Percentiles rank a stretch among this genome's conserved stretches.
Evolutionary conservation across 2,888 invertebrate species (phyloP).

Genomic region (Archips xylosteana): DNA sequence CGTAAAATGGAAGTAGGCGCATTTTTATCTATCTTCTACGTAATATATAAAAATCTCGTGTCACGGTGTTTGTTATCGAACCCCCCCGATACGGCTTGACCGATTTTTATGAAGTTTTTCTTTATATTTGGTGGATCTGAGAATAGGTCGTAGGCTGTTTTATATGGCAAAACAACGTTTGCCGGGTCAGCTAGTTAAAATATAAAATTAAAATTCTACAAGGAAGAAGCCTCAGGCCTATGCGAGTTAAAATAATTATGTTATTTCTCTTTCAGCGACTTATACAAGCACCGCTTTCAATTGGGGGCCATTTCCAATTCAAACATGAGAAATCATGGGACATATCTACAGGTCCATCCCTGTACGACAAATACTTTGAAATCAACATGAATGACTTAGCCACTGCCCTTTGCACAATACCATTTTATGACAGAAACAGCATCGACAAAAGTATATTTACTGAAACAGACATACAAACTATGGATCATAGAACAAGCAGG

Average conservation of each 20-base stretch:
- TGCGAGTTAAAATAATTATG: neutral
- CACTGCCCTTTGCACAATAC: slow-evolving; percentile 70
- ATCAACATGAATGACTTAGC: slow-evolving; percentile 72
- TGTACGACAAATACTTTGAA: slow-evolving; percentile 79
- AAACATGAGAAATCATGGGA: slow-evolving; percentile 84
- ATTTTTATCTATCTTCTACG: too few relatives aligned
- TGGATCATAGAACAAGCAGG: slow-evolving; percentile 73
- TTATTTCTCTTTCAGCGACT: slow-evolving; percentile 67
- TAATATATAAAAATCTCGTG: too few relatives aligned
- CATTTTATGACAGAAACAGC: slow-evolving; percentile 75
- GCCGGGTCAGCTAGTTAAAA: too few relatives aligned
- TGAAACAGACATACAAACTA: slow-evolving; percentile 68
- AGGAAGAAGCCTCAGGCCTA: too few relatives aligned
- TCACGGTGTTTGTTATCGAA: too few relatives aligned
- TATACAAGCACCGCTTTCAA: slow-evolving; percentile 69
- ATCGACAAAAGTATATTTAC: slow-evolving; percentile 65
- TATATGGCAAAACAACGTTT: too few relatives aligned
- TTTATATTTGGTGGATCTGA: too few relatives aligned
- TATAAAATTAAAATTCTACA: too few relatives aligned
- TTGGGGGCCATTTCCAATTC: slow-evolving; percentile 82
- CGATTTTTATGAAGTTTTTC: too few relatives aligned
- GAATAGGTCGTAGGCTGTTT: too few relatives aligned
- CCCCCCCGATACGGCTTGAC: too few relatives aligned
- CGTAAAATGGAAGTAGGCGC: too few relatives aligned
- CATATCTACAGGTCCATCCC: slow-evolving; percentile 63